These are phyloP conservation scores for Bombyx mandarina DNA, from an alignment of 1,140 invertebrate species.

Conservation along the genomic window DNA sequence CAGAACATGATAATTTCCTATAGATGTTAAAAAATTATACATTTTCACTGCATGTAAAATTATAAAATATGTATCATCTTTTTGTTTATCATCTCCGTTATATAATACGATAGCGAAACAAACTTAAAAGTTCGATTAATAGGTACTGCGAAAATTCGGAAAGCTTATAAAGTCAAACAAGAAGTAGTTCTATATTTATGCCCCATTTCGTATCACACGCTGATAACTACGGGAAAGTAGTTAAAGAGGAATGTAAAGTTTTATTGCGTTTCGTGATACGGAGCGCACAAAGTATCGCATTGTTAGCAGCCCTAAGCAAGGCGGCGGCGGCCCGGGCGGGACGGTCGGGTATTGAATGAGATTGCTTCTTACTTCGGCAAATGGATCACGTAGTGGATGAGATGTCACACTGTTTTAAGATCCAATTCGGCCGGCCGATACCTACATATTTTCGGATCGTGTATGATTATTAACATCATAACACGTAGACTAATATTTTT, in stretches of 20 bases:
- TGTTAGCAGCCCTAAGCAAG: conserved; percentile 49
- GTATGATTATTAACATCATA: too few species aligned
- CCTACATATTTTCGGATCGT: too few species aligned
- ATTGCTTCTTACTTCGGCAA: conserved; percentile 73
- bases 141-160: too few species aligned
- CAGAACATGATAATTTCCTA: too few species aligned
- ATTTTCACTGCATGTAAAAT: too few species aligned
- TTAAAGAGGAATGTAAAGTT: conserved; percentile 61
- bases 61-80: too few species aligned
- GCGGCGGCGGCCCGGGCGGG: conserved; percentile 21
- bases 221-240: conserved; percentile 54
- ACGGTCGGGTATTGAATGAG: conserved; percentile 70
- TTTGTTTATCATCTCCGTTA: too few species aligned
- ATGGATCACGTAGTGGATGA: conserved; percentile 73
- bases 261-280: conserved; percentile 53
- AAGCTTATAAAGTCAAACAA: conserved; percentile 8
- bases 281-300: conserved; percentile 50
- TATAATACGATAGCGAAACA: too few species aligned
- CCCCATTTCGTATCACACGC: conserved; percentile 42
- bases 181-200: conserved; percentile 35
- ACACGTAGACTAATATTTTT: too few species aligned
- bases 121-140: too few species aligned
- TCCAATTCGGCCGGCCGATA: conserved; percentile 49
- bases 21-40: too few species aligned
- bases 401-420: conserved; percentile 73